Percentiles rank a stretch among this genome's conserved stretches.
These are phyloP conservation scores for Dynastes hyllus DNA, from an alignment of 2,888 invertebrate species.

Conservation along the genomic window DNA sequence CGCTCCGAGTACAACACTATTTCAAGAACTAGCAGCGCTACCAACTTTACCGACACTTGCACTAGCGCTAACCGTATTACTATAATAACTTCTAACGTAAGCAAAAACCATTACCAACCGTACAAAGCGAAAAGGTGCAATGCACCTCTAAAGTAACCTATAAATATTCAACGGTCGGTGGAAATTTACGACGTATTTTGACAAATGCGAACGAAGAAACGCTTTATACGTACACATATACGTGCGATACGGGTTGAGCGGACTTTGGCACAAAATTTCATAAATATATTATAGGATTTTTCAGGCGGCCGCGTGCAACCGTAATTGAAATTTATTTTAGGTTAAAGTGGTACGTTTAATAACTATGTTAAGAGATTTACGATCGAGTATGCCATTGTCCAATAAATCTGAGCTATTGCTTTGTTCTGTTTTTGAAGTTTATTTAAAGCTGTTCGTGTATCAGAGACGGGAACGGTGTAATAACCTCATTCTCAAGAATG, in stretches of 20 bases:
- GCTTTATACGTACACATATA: conserved; percentile 7
- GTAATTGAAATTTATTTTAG: conserved; percentile 47
- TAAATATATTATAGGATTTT: conserved; percentile 41
- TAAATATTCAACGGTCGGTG: conserved; percentile 23
- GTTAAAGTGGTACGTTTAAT: conserved; percentile 37
- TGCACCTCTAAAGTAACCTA: conserved; percentile 31
- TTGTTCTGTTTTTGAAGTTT: conserved; percentile 9
- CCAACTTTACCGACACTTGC: background rate
- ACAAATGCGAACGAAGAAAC: conserved; percentile 42
- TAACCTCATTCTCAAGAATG: conserved; percentile 4
- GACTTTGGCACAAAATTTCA: conserved; percentile 45
- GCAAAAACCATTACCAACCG: conserved; percentile 23
- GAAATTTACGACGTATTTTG: conserved; percentile 43
- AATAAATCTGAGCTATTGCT: conserved; percentile 18
- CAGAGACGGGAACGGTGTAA: background rate
- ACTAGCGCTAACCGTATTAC: background rate
- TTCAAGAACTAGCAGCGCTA: conserved; percentile 30
- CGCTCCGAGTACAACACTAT: conserved; percentile 27
- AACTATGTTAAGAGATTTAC: conserved; percentile 36
- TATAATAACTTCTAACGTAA: conserved; percentile 11
- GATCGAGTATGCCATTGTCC: conserved; percentile 1
- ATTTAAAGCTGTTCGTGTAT: background rate
- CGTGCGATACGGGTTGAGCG: background rate
- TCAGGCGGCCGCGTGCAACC: background rate
- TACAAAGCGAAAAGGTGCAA: conserved; percentile 26